Conservation (phyloP, 2,797 vertebrate genomes). For the Synanceia verrucosa region DNA sequence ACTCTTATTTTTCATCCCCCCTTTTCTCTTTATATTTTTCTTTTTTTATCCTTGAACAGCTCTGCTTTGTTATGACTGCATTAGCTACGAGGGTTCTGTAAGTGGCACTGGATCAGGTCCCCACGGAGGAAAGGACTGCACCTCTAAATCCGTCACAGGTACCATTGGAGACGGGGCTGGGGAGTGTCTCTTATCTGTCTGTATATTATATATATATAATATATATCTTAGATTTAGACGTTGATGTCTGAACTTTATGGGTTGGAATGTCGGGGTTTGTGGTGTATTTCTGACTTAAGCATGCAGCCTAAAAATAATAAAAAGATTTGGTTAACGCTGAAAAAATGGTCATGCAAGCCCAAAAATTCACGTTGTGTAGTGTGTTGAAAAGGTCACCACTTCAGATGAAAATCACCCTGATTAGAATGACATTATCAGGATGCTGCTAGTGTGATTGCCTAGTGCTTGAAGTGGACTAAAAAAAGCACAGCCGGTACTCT, state of each 20-base stretch:
- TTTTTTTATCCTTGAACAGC: conserved; percentile 82
- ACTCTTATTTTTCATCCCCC: conserved; percentile 62
- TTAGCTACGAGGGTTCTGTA: conserved; percentile 84
- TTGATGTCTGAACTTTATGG: conserved; percentile 20
- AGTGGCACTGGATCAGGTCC: conserved; percentile 84
- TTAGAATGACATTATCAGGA: conserved; percentile 51
- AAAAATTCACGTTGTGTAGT: background rate
- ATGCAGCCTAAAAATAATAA: background rate
- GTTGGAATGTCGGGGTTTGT: background rate
- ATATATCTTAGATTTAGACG: conserved; percentile 33
- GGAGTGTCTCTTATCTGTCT: conserved; percentile 65
- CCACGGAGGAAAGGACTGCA: conserved; percentile 91
- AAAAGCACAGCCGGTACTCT: conserved; percentile 1
- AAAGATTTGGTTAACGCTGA: background rate
- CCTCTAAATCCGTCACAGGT: conserved; percentile 95
- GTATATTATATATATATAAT: too few species aligned
- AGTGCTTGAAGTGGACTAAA: conserved; percentile 31
- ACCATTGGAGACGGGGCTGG: conserved; percentile 72
- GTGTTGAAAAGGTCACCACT: conserved; percentile 11
- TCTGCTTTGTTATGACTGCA: conserved; percentile 89
- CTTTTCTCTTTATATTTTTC: conserved; percentile 67
- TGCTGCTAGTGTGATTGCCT: conserved; percentile 7
- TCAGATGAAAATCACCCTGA: conserved; percentile 29
- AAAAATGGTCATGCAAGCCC: background rate
- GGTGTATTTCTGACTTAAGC: background rate